A percentile compares a stretch with the other conserved stretches of the same genome.
These are phyloP conservation scores for Cydia splendana DNA, from an alignment of 1,140 invertebrate genomes.

Conservation along the genomic window DNA sequence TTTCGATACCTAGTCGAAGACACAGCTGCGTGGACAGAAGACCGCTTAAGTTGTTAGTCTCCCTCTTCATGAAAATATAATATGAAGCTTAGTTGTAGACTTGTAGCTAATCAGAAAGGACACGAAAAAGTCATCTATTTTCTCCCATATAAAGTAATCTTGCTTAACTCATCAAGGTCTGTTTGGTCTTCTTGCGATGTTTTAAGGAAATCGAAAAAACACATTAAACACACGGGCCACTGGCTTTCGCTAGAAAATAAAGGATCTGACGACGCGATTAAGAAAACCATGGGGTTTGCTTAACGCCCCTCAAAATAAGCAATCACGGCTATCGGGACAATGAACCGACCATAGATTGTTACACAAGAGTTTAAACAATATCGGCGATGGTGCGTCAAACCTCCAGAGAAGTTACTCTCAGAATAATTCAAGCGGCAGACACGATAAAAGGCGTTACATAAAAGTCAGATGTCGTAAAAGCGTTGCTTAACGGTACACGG, in stretches of 20 bases:
- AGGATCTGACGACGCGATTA: neutral
- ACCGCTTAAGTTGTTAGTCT: too few relatives aligned
- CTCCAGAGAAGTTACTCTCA: neutral
- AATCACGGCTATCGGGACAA: neutral
- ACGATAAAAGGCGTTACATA: slow-evolving; percentile 13
- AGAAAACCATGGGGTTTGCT: neutral
- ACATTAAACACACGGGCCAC: neutral
- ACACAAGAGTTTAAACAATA: neutral
- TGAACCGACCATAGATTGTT: neutral
- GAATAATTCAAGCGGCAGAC: slow-evolving; percentile 16
- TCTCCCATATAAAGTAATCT: too few relatives aligned
- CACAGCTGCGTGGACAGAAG: too few relatives aligned
- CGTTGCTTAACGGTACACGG: neutral
- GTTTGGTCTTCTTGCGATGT: neutral
- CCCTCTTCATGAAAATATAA: too few relatives aligned
- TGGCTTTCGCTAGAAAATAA: neutral
- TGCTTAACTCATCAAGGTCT: too few relatives aligned
- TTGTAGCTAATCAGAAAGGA: too few relatives aligned
- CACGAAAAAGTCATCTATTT: too few relatives aligned
- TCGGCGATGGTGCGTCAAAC: neutral
- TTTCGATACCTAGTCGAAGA: too few relatives aligned
- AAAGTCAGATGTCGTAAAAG: slow-evolving; percentile 4
- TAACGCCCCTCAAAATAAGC: neutral
- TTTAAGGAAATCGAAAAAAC: neutral
- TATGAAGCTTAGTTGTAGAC: too few relatives aligned